These are phyloP conservation scores for Osmerus eperlanus DNA, from an alignment of 2,113 vertebrate species.

Conservation along the genomic window DNA sequence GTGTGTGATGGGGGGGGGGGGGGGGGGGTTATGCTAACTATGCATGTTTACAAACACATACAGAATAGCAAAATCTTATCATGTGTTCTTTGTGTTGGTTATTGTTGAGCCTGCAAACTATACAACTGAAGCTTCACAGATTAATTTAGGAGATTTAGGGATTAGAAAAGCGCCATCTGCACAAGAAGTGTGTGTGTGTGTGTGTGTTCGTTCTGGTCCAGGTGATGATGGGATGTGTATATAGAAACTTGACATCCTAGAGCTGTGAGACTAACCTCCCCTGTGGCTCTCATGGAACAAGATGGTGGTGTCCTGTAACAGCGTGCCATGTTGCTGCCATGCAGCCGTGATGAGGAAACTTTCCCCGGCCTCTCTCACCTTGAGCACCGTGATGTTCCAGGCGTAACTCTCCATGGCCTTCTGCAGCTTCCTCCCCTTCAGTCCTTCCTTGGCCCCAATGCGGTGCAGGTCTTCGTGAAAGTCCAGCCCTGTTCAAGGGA, in stretches of 20 bases:
- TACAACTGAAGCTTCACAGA: conserved; percentile 16
- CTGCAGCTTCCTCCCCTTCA: conserved; percentile 86
- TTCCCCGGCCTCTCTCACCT: conserved; percentile 51
- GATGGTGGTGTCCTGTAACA: background rate
- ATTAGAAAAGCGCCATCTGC: conserved; percentile 57
- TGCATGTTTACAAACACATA: conserved; percentile 19
- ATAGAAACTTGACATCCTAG: too few species aligned
- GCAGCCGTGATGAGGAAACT: conserved; percentile 8
- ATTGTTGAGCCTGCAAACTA: conserved; percentile 37
- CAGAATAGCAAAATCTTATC: conserved; percentile 37
- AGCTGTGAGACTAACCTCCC: too few species aligned
- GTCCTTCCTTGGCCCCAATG: conserved; percentile 83
- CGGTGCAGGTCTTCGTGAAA: conserved; percentile 88
- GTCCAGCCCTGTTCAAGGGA: conserved; percentile 75
- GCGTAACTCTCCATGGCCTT: conserved; percentile 92
- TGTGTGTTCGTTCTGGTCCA: background rate
- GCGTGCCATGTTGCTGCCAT: conserved; percentile 26
- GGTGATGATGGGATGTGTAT: too few species aligned
- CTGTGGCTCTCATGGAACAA: background rate
- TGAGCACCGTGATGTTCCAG: conserved; percentile 86
- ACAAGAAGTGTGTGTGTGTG: conserved; percentile 37
- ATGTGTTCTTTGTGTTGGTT: conserved; percentile 36
- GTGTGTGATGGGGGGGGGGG: background rate
- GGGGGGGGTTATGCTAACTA: background rate
- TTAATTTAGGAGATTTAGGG: conserved; percentile 60